Conservation (phyloP, 2,888 invertebrate genomes). For the Piscicola geometra region DNA sequence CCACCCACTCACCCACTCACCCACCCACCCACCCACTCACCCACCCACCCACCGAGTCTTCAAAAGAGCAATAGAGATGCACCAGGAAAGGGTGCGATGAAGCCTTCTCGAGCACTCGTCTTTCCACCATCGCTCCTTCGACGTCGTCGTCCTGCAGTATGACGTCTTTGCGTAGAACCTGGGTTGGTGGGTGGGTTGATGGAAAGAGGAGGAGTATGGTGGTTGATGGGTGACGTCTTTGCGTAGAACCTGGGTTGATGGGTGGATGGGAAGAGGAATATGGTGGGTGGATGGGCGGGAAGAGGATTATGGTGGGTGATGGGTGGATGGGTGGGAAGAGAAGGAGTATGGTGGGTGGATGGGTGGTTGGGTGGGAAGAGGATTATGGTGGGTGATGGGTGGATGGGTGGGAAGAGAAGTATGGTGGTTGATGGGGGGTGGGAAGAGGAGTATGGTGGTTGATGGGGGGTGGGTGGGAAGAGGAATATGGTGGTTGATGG, state of each 20-base stretch:
- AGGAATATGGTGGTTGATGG: too few species aligned
- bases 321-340: too few species aligned
- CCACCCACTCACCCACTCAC: not conserved
- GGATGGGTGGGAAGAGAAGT: too few species aligned
- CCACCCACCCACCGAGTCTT: constrained; percentile 72
- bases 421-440: too few species aligned
- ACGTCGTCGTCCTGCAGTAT: constrained; percentile 98
- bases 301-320: too few species aligned
- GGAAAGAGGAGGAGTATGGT: too few species aligned
- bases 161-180: constrained; percentile 95
- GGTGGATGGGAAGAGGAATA: not conserved
- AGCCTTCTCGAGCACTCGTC: constrained; percentile 89
- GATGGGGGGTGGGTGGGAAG: too few species aligned
- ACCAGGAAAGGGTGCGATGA: constrained; percentile 95
- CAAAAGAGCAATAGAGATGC: constrained; percentile 95
- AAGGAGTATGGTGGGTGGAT: too few species aligned
- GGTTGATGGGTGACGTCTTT: constrained; percentile 90
- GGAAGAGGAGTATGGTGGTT: too few species aligned
- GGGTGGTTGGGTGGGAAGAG: too few species aligned
- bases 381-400: too few species aligned
- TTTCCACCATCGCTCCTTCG: constrained; percentile 93
- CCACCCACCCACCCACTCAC: not conserved
- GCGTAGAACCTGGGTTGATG: constrained; percentile 74
- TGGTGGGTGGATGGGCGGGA: not conserved
- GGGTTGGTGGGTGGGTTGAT: not conserved